phyloP scores from a whole-genome alignment of 1,140 invertebrate species.

The Maconellicoccus hirsutus region DNA sequence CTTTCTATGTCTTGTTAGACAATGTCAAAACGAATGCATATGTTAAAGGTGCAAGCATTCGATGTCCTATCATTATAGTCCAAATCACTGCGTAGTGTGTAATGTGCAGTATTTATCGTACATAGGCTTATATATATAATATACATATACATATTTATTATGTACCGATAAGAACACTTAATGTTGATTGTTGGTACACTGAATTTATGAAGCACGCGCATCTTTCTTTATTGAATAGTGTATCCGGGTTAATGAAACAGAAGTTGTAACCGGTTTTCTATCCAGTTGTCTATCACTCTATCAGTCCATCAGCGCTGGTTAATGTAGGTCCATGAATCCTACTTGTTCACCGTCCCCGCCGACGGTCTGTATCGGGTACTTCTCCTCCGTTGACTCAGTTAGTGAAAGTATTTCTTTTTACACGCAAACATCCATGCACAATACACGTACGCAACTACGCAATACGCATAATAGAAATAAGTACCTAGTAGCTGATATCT shows the following conservation, averaged over 20 bases:
- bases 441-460: no score
- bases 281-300: not conserved
- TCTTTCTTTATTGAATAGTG: not conserved
- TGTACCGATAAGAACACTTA: no score
- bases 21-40: no score
- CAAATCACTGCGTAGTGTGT: no score
- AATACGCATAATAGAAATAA: no score
- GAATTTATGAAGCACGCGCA: not conserved
- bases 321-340: constrained; percentile 11
- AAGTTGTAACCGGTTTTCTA: not conserved
- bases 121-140: no score
- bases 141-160: no score
- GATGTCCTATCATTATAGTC: no score
- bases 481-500: no score
- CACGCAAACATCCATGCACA: not conserved
- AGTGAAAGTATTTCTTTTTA: constrained; percentile 16
- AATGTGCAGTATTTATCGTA: no score
- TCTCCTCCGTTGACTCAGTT: not conserved
- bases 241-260: constrained; percentile 19
- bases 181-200: not conserved
- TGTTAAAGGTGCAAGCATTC: no score
- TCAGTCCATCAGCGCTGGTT: not conserved
- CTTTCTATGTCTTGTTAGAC: no score
- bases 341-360: not conserved
- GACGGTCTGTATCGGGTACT: not conserved